Evolutionary conservation across 2,113 vertebrate genomes (phyloP), one percentile per base, ranked within the genome.

Genomic region (Indicator indicator): DNA sequence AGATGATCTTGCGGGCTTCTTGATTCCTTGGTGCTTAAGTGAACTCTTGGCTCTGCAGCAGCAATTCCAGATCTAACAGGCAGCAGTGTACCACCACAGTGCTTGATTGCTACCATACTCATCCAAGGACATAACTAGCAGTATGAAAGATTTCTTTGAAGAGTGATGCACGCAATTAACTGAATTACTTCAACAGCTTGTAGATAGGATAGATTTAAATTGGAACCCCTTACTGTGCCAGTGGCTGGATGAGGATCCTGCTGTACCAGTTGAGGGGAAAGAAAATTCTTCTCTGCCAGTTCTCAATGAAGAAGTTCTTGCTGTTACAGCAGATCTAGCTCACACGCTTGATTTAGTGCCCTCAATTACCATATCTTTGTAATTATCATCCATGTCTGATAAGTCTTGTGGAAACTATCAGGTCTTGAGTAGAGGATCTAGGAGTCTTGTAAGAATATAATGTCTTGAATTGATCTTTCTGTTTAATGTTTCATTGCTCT

Each of bases 301-400:
- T 94, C 88, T 78, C 88, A 60, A 9, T 65, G 91, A 95, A 92
- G 95, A 89, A 88, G 74, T 97, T 97, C 97, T 96, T 97, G 96
- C 96, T 95, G 95, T 95, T 94, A 95, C 95, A 97, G 96, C 97
- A 97, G 92, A 95, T 97, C 97, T 94, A 94, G 88, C 69, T 63
- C 30, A 30, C 82, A 81, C 1, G 10, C 92, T 97, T 97, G 97
- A 97, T 98, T 97, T 96, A 98, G 93, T 93, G 87, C 46, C 60
- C 68, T 89, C 83, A 83, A 96, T 98, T 97, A 97, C 85, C 97
- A 97, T 97, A 94, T 94, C 96, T 97, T 93, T 96, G 89, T 97
- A 97, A 97, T 98, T 98, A 97, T 96, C 77, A 21, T 73, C 72
- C 68, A 46, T 95, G 77, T 88, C 81, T 92, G 94, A 96, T 94